Base-by-base conservation (phyloP, 2,888 invertebrate species). In the Mycalesis mineus region DNA sequence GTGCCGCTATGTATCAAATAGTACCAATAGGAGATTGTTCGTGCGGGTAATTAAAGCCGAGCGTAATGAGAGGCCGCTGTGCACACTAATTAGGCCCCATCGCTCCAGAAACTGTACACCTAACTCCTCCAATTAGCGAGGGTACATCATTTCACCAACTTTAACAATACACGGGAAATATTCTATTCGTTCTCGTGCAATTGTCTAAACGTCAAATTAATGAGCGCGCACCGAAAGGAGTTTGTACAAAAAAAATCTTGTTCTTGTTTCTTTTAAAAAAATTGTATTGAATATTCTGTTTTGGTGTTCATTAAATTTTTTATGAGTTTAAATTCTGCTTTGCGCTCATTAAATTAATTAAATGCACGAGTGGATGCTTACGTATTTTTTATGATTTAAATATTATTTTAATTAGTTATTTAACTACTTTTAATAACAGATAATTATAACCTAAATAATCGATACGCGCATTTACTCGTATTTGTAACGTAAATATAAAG, bases 61-160 rank as follows among this genome's bases (percentile, higher is more conserved):
- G 70, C 70, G 77, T 81, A 83, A 82, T 80, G 76, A 80, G 79
- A 78, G 76, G 67, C 74, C 72, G 68, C 70, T 62, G 75, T 71
- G 73, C 72, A 74, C 75, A 71, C 82, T 84, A 82, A 84, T 84
- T 82, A 83, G 79, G 71, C 77, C 69, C 70, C 74, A 73, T 72
- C 72, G 76, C 75, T 78, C 74, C 77, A 78, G 80, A 78, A 78
- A 80, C 79, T 74, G 74, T 72, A 77, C 73, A 76, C 73, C 78
- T 78, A 80, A 78, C 75, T 78, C 77, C 75, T 71, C 79, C 77
- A 84, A 84, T 84, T 84, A 83, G 73, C 70, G 72, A 64, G 70
- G 68, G 68, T 77, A 62, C 57, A 64, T 68, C 59, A 64, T 65
- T 62, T 54, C 49, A 57, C 45, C 40, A 52, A 55, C 52, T 57